These are phyloP conservation scores for Borostomias antarcticus DNA, from an alignment of 2,797 vertebrate species.

Conservation along the genomic window DNA sequence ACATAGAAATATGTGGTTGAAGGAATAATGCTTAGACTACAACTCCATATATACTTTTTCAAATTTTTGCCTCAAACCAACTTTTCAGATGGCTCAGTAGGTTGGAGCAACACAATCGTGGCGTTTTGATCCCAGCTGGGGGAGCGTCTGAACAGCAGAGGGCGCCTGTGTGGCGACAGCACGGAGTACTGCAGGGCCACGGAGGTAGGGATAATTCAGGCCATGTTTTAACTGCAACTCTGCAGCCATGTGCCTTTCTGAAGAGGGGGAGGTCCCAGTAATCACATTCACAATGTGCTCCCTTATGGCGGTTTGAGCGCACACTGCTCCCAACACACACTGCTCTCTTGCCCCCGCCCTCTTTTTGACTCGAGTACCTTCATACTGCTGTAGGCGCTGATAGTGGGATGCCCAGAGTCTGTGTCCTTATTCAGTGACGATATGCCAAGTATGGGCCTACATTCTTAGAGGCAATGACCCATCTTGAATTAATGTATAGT, in stretches of 20 bases:
- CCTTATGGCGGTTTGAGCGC: slow-evolving; percentile 45
- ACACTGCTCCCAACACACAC: slow-evolving; percentile 20
- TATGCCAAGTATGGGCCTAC: background rate
- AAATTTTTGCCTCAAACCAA: background rate
- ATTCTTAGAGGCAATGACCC: background rate
- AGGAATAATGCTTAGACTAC: background rate
- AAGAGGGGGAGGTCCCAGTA: slow-evolving; percentile 48
- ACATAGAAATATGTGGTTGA: background rate
- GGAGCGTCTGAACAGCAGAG: slow-evolving; percentile 55
- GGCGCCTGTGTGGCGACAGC: slow-evolving; percentile 41
- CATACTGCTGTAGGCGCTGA: background rate
- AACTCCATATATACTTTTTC: background rate
- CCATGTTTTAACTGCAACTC: slow-evolving; percentile 51
- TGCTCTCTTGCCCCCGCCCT: background rate
- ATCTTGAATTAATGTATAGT: background rate
- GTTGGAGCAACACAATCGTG: background rate
- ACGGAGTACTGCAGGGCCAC: slow-evolving; percentile 19
- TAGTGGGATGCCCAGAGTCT: background rate
- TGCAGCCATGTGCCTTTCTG: slow-evolving; percentile 56
- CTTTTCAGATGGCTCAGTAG: background rate
- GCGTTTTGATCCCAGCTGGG: background rate
- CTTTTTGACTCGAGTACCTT: too few species aligned
- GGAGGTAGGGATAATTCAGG: background rate
- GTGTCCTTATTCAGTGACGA: background rate
- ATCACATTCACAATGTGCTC: slow-evolving; percentile 60